Evolutionary conservation across 2,888 invertebrate genomes (phyloP), one percentile per base, ranked within the genome.

Genomic region (Clepsis dumicolana): DNA sequence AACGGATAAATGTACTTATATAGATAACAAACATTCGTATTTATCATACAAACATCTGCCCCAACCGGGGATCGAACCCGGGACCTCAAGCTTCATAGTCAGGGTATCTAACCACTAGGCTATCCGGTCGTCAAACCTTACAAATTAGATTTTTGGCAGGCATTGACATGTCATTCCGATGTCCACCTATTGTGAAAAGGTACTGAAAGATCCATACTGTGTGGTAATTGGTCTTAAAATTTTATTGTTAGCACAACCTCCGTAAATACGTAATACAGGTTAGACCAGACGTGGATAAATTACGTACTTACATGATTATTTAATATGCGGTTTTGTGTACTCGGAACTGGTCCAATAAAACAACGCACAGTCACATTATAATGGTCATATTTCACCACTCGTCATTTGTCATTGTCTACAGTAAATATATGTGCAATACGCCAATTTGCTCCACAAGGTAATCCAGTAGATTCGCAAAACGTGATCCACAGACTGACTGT

Each of bases 391-490:
- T 54, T 54, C 25, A 29, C 29, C 10, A 16, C 48, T 48, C 56
- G 41, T 44, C 61, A 52, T 62, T 29, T 44, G 32, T 53, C 65
- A 18, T 41, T 54, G 53, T 61, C 32, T 32, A 25, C 52, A 24
- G n/a, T n/a, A n/a, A n/a, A n/a, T 4, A 48, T 50, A 32, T 38
- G n/a, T 41, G 54, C 35, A 48, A 62, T 21, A 44, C 56, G 10
- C 50, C 62, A 44, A 64, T 53, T 61, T 35, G 56, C 44, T 8
- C 1, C 16, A 41, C 61, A 66, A 68, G 54, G 61, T 62, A 44
- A 56, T 48, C 66, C 10, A 35, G 54, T 54, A 48, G 57, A 68
- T 63, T 57, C 48, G 56, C 35, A 25, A 62, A 70, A 65, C 70
- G 65, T 65, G 60, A 65, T 60, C 53, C 69, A 60, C 62, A 50